Evolutionary conservation across 2,888 invertebrate species (phyloP), one percentile per base, ranked within the genome.

Genomic region (Calameuta pallipes): DNA sequence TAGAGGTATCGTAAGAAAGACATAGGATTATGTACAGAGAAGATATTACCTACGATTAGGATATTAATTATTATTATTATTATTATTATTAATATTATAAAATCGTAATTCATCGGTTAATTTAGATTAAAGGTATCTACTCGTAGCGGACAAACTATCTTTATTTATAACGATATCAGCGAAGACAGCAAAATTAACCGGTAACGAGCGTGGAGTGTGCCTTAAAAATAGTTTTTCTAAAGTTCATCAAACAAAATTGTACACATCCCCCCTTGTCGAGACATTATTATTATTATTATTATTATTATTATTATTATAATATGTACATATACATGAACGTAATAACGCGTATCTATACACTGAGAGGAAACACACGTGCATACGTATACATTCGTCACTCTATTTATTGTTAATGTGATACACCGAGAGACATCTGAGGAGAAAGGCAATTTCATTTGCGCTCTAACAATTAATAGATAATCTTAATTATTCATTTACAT

Each of bases 11-110:
- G 85, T 90, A 88, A 87, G 85, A 89, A 89, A 88, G 88, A 89
- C 89, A 90, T 90, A 90, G 89, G 87, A 87, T 90, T 89, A 90
- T 91, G 91, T 91, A 91, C 91, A 91, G 90, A 90, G 87, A 85
- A 89, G 84, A 88, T 90, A 90, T 89, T 89, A 88, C 85, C 86
- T 89, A 88, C 85, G 88, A 86, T 82, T 83, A 85, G 85, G 83
- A 85, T 82, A 85, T 86, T 81, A 80, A 74, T 70, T 76, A 85
- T 84, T 84, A 87, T 86, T 84, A 87, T 86, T 85, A 87, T 84
- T 80, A 85, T 84, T 84, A 87, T 86, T 85, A 88, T 84, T 81
- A n/a, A n/a, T n/a, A 33, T 33, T 33, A 83, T 81, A 77, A 84
- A 6, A 80, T 82, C 85, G 86, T 88, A 89, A 85, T 81, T 85